Percentiles rank a stretch among this genome's conserved stretches.
Conservation (phyloP, 1,140 invertebrate genomes). For the Hypsibius dujardini region DNA sequence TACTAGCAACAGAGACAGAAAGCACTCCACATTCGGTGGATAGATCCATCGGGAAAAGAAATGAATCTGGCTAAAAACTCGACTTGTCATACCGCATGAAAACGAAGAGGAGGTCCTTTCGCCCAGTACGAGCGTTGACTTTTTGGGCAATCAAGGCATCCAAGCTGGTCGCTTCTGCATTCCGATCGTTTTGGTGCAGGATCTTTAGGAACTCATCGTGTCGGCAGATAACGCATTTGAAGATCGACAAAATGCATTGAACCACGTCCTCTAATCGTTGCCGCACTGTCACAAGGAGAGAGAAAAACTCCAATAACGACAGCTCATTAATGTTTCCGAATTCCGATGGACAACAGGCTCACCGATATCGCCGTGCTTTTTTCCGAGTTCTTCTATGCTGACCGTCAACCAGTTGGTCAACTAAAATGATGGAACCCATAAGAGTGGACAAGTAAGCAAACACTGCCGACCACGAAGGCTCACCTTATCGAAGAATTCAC, state of each 20-base stretch:
- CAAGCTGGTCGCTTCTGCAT: not conserved
- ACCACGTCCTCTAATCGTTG: not conserved
- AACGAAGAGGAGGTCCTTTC: not conserved
- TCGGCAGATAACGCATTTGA: not conserved
- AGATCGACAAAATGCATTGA: not conserved
- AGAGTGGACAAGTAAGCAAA: not conserved
- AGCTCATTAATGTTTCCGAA: not conserved
- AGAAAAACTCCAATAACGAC: not conserved
- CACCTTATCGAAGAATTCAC: not conserved
- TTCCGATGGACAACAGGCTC: not conserved
- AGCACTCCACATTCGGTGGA: not conserved
- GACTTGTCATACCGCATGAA: conserved; percentile 8
- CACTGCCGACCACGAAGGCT: not conserved
- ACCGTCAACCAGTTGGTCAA: not conserved
- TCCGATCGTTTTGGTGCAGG: not conserved
- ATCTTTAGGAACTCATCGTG: not conserved
- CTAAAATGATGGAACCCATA: not conserved
- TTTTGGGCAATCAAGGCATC: not conserved
- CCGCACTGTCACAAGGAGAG: not conserved
- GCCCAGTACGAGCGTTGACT: not conserved
- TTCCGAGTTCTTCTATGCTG: not conserved
- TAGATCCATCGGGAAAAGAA: not conserved
- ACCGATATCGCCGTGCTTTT: conserved; percentile 2
- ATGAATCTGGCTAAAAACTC: not conserved
- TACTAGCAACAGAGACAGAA: not conserved